Evolutionary conservation across 2,888 invertebrate genomes (phyloP).

Genomic region (Schrankia costaestrigalis): DNA sequence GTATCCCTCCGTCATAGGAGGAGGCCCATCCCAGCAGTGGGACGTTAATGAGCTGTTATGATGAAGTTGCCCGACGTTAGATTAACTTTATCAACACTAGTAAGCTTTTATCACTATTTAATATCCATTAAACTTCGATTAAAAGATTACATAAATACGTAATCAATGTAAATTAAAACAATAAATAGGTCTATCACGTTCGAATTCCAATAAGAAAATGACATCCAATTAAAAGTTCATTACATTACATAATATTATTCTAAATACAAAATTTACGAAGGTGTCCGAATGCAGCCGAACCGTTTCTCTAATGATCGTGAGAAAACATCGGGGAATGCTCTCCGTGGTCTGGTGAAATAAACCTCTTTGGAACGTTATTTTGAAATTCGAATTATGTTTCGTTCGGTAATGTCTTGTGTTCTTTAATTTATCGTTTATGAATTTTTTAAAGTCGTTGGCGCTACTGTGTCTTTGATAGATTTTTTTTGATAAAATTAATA

Average conservation of each 20-base stretch:
- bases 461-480: constrained; percentile 4
- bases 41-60: too few relatives aligned
- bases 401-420: constrained; percentile 23
- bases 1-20: too few relatives aligned
- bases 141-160: background rate
- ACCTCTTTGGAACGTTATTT: too few relatives aligned
- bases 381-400: constrained; percentile 38
- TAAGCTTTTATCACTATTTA: background rate
- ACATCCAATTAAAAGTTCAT: constrained; percentile 21
- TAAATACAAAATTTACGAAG: constrained; percentile 26
- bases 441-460: constrained; percentile 8
- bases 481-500: background rate
- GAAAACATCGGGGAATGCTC: constrained; percentile 38
- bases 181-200: constrained; percentile 5
- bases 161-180: constrained; percentile 5
- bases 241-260: constrained; percentile 18
- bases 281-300: constrained; percentile 25
- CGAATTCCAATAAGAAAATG: constrained; percentile 15
- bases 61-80: too few relatives aligned
- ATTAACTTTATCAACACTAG: too few relatives aligned
- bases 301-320: constrained; percentile 45
- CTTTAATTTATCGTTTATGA: constrained; percentile 20
- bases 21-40: too few relatives aligned
- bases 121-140: constrained; percentile 1
- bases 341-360: constrained; percentile 33